Evolutionary conservation across 2,888 invertebrate species (phyloP), one percentile per base, ranked within the genome.

Genomic region (Carpatolechia fugitivella): DNA sequence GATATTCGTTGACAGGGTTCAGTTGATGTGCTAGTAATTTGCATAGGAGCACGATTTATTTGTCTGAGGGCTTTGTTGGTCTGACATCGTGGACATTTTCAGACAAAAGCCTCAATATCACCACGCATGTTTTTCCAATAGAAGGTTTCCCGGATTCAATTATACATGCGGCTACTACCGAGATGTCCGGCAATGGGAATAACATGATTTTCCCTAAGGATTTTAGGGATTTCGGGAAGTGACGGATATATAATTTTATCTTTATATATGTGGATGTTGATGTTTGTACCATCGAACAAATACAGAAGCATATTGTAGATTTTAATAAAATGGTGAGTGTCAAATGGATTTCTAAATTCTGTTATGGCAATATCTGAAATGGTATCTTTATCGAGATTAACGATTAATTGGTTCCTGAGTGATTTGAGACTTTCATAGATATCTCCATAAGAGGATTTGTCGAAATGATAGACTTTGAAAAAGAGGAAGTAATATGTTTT

Each of bases 41-140:
- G 49, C 55, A 59, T 59, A 1, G 59, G 30, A 30, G 30, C 30
- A 30, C 30, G 36, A 30, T 54, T 53, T 1, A n/a, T 3, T 24
- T 8, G 18, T 16, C 53, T 31, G 1, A 48, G 36, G 0, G 61
- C 48, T 56, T 59, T 59, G 47, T 62, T 62, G 14, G 13, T 10
- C 56, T 60, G 62, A 24, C 60, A 62, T 11, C 18, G 41, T 2
- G 20, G 1, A 50, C 57, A 58, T 1, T 55, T 56, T 50, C 64
- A 64, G 0, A 68, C 55, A 53, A 62, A 67, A 1, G 50, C 35
- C 53, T 67, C 62, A 0, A 68, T 57, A 18, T 68, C 68, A 6
- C 5, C 4, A 7, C 30, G 30, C 30, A 30, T 30, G 7, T 4
- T 30, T 30, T 30, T 30, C 30, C 30, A 30, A 30, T 30, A 30